Conservation (phyloP, 2,113 vertebrate genomes). For the Charina bottae region DNA sequence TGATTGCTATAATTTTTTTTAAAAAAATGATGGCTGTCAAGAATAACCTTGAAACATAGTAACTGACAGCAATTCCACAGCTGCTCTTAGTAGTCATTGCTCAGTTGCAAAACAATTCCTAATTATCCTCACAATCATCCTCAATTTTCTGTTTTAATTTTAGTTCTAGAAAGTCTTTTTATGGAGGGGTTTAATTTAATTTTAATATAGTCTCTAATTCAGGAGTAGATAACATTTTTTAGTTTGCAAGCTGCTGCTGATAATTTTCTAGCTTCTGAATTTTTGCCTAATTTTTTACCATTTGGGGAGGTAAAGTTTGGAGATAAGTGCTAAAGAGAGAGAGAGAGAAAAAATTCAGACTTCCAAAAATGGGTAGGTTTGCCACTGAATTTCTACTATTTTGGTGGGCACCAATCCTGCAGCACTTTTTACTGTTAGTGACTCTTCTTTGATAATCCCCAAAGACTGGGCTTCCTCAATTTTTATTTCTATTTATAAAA, state of each 20-base stretch:
- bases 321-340: background rate
- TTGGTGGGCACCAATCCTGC: background rate
- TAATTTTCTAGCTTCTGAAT: background rate
- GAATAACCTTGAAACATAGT: conserved; percentile 21
- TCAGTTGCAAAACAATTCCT: conserved; percentile 6
- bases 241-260: background rate
- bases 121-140: background rate
- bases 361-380: background rate
- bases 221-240: background rate
- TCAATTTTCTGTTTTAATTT: conserved; percentile 3
- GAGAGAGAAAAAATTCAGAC: background rate
- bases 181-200: background rate
- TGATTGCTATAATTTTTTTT: conserved; percentile 17
- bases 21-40: background rate
- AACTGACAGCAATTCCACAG: background rate
- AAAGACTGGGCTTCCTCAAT: background rate
- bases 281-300: background rate
- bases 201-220: background rate
- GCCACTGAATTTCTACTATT: background rate
- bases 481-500: background rate
- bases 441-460: background rate
- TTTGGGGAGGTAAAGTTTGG: background rate
- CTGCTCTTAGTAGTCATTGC: background rate
- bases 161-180: background rate
- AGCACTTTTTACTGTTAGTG: background rate